Percentiles rank a stretch among this genome's conserved stretches.
These are phyloP conservation scores for Holothuria glaberrima DNA, from an alignment of 35 echinoderm and acorn worm species.

Conservation along the genomic window DNA sequence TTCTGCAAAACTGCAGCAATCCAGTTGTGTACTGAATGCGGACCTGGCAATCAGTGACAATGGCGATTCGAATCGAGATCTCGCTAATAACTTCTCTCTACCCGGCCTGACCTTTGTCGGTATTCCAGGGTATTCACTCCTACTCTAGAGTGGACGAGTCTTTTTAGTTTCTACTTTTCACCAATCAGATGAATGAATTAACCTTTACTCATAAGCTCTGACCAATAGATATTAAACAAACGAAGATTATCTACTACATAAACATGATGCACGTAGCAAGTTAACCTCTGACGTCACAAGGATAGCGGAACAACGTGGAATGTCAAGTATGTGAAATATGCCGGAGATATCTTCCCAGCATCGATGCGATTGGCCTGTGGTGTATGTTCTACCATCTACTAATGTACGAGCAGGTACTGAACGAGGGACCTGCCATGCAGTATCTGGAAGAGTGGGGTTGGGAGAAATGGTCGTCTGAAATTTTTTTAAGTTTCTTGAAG, in stretches of 20 bases:
- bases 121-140: slow-evolving; percentile 27
- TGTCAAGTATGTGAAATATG: slow-evolving; percentile 30
- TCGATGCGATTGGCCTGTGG: background rate
- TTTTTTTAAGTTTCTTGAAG: background rate
- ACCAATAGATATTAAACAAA: background rate
- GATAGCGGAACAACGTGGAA: slow-evolving; percentile 3
- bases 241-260: slow-evolving; percentile 10
- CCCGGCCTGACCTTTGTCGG: slow-evolving; percentile 41
- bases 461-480: slow-evolving; percentile 15
- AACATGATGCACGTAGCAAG: slow-evolving; percentile 12
- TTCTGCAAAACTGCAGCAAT: slow-evolving; percentile 57
- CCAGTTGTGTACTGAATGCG: slow-evolving; percentile 53
- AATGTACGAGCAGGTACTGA: background rate
- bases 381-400: background rate
- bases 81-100: slow-evolving; percentile 18
- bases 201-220: background rate
- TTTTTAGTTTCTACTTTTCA: slow-evolving; percentile 37
- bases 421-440: background rate
- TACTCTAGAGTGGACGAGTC: background rate
- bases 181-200: slow-evolving; percentile 64
- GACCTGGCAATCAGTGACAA: slow-evolving; percentile 59
- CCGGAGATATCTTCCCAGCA: background rate
- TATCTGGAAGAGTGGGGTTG: slow-evolving; percentile 3
- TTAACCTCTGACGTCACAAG: slow-evolving; percentile 27
- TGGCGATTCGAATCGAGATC: slow-evolving; percentile 8